Evolutionary conservation across 2,797 vertebrate species (phyloP), one percentile per base, ranked within the genome.

Genomic region (Momotus momota): DNA sequence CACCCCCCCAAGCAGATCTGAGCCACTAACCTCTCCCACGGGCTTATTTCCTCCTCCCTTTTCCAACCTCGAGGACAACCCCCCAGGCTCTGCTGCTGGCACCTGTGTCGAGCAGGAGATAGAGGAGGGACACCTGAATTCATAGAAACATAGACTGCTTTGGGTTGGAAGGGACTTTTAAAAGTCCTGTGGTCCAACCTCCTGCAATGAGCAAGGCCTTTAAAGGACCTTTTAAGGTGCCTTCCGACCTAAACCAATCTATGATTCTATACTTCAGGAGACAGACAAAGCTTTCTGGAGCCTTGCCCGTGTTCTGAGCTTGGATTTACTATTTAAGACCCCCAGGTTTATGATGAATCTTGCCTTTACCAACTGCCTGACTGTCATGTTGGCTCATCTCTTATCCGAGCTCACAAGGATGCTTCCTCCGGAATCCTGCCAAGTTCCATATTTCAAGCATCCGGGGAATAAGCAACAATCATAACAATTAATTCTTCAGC

Each of bases 401-500:
- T 81, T 45, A 20, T 25, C 85, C 25, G 67, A 78, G 77, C 81
- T 86, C 66, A n/a, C 62, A 33, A 26, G 58, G 81, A 84, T 41
- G 2, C 23, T 81, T 84, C 54, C 38, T 8, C 60, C 5, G 18
- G 74, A 77, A 65, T 73, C 54, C 84, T 73, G 93, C 88, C 93
- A 73, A 48, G 55, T 51, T 77, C 74, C 25, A 6, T 58, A 66
- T 77, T 62, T 70, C 81, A 82, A 57, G 78, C 77, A 77, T 55
- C 66, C 43, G 35, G 74, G 84, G 89, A 89, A 70, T 35, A 77
- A 91, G 64, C 86, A 91, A 51, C 67, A 73, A 96, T 57, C 82
- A 57, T 25, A 88, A 79, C 81, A 81, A 81, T 83, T 90, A 90
- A 86, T n/a, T 72, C 55, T 80, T 54, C 88, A 84, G 93, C 66